Evolutionary conservation across 1,140 invertebrate genomes (phyloP).

Genomic region (Drosophila baimaii): DNA sequence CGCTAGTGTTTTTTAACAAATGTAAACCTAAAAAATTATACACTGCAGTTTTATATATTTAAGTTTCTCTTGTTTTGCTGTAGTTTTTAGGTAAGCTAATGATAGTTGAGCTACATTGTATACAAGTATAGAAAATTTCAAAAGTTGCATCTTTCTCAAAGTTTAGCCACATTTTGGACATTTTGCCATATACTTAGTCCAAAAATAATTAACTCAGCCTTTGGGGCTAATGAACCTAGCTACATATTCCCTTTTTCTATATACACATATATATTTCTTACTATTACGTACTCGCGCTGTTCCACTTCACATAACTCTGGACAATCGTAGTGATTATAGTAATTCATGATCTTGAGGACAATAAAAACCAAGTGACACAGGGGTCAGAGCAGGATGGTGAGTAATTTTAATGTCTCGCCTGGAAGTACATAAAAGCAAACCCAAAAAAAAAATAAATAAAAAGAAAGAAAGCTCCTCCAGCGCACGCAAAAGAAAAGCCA

Average conservation of each 20-base stretch:
- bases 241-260: no score
- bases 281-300: conserved; percentile 4
- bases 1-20: no score
- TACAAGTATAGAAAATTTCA: no score
- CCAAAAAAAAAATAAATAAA: not conserved
- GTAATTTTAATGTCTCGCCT: conserved; percentile 55
- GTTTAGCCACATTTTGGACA: no score
- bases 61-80: no score
- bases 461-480: not conserved
- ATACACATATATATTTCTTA: not conserved
- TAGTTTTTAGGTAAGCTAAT: no score
- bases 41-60: no score
- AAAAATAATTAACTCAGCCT: not conserved
- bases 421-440: conserved; percentile 43
- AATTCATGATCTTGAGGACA: conserved; percentile 44
- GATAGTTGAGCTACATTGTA: no score
- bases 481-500: conserved; percentile 40
- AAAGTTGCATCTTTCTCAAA: no score
- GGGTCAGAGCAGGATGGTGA: not conserved
- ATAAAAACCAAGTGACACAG: conserved; percentile 40
- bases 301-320: conserved; percentile 29
- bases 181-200: not conserved
- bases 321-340: conserved; percentile 47
- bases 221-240: not conserved
- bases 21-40: no score